These are phyloP conservation scores for Ardeotis arabs DNA, from an alignment of 2,113 vertebrate genomes.

Conservation along the genomic window DNA sequence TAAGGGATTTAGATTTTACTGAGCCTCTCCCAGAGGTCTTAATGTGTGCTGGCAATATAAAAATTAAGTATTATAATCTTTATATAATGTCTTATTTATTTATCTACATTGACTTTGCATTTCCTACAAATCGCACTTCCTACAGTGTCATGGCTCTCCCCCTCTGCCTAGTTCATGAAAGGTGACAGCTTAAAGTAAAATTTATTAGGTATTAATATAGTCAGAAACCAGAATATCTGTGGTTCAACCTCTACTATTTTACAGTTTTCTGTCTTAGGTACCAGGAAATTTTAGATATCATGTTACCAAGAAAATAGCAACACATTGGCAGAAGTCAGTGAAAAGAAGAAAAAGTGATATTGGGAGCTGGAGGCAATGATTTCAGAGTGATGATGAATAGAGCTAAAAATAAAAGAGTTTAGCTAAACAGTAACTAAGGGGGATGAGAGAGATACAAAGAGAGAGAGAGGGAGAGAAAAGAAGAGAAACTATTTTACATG, in stretches of 20 bases:
- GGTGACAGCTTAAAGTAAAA: background rate
- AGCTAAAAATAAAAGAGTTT: background rate
- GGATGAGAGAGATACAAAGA: background rate
- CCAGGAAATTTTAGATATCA: background rate
- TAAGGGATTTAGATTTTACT: background rate
- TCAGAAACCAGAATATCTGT: background rate
- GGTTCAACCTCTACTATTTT: background rate
- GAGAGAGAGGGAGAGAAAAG: background rate
- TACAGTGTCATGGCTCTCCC: background rate
- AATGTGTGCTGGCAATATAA: background rate
- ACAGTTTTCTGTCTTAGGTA: background rate
- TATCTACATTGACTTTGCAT: background rate
- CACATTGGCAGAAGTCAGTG: background rate
- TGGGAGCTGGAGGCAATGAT: background rate
- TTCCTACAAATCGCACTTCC: background rate
- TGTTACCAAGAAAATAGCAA: background rate
- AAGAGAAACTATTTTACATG: background rate
- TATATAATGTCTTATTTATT: background rate
- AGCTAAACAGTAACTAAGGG: background rate
- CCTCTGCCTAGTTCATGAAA: background rate
- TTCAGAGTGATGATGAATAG: background rate
- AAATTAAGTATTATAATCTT: background rate
- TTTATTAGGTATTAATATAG: background rate
- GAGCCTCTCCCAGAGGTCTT: background rate
- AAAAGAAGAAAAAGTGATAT: background rate